A percentile compares a stretch with the other conserved stretches of the same genome.
These are phyloP conservation scores for Brachyhypopomus occidentalis DNA, from an alignment of 2,113 vertebrate genomes.

Conservation along the genomic window DNA sequence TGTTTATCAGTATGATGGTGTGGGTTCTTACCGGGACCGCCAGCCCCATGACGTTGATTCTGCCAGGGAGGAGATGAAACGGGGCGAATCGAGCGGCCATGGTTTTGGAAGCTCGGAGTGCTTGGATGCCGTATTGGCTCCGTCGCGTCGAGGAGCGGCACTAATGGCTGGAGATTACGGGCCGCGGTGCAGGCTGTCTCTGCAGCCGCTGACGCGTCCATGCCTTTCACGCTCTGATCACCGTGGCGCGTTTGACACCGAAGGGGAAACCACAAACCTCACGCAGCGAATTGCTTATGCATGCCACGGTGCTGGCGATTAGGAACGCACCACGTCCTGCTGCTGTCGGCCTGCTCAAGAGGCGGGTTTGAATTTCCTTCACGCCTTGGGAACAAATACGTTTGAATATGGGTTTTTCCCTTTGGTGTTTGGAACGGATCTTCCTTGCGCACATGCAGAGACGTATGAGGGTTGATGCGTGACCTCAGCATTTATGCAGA, in stretches of 20 bases:
- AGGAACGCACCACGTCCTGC: too few species aligned
- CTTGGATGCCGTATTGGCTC: not conserved
- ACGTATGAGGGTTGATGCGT: too few species aligned
- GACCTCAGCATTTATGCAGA: not conserved
- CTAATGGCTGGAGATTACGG: constrained; percentile 44
- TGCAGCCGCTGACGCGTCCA: constrained; percentile 29
- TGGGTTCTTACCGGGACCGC: too few species aligned
- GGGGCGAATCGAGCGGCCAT: constrained; percentile 12
- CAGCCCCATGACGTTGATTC: too few species aligned
- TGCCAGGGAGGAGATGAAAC: not conserved
- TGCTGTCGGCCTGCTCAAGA: too few species aligned
- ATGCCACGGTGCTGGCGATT: not conserved
- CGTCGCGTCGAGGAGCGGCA: not conserved
- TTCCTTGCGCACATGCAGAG: too few species aligned
- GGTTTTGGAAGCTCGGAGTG: not conserved
- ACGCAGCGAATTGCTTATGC: not conserved
- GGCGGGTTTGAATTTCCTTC: too few species aligned
- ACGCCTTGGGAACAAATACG: not conserved
- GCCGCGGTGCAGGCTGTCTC: constrained; percentile 4
- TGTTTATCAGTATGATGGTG: too few species aligned
- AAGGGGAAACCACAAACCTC: not conserved
- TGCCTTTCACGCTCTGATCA: constrained; percentile 25
- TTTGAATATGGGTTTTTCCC: not conserved
- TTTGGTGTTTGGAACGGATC: not conserved
- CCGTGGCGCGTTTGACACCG: not conserved